Evolutionary conservation across 2,888 invertebrate genomes (phyloP).

Genomic region (Microplitis manilae): DNA sequence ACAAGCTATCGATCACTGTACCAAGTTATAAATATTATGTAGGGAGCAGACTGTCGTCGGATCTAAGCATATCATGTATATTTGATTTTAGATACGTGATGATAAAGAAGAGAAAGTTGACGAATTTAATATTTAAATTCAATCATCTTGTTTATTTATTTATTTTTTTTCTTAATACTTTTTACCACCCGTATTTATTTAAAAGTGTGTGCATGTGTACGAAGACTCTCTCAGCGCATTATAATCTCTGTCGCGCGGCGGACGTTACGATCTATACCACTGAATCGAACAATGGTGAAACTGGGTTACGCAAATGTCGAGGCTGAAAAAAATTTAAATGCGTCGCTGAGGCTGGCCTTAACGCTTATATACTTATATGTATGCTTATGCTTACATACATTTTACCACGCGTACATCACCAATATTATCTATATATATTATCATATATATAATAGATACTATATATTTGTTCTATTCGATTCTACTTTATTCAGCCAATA

Average conservation of each 20-base stretch:
- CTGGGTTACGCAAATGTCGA: constrained; percentile 71
- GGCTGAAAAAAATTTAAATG: constrained; percentile 67
- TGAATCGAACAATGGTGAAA: constrained; percentile 70
- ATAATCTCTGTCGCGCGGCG: constrained; percentile 60
- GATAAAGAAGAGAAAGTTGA: constrained; percentile 62
- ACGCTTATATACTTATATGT: constrained; percentile 6
- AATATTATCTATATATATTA: neutral
- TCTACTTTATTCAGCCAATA: too few relatives aligned
- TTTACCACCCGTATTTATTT: constrained; percentile 21
- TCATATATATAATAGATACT: neutral
- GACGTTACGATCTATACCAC: constrained; percentile 66
- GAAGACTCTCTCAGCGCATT: constrained; percentile 50
- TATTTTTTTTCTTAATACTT: constrained; percentile 23
- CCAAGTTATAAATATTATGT: neutral
- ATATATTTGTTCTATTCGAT: neutral
- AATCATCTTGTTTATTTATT: constrained; percentile 51
- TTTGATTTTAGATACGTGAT: constrained; percentile 38
- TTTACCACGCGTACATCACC: constrained; percentile 7
- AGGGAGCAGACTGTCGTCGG: neutral
- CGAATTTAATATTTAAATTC: constrained; percentile 52
- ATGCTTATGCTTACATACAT: constrained; percentile 13
- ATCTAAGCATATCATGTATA: constrained; percentile 5
- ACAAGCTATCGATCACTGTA: constrained; percentile 28
- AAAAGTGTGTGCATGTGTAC: constrained; percentile 24
- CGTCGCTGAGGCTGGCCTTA: constrained; percentile 55